Evolutionary conservation across 1,140 invertebrate genomes (phyloP), one percentile per base, ranked within the genome.

Genomic region (Drosophila insularis): DNA sequence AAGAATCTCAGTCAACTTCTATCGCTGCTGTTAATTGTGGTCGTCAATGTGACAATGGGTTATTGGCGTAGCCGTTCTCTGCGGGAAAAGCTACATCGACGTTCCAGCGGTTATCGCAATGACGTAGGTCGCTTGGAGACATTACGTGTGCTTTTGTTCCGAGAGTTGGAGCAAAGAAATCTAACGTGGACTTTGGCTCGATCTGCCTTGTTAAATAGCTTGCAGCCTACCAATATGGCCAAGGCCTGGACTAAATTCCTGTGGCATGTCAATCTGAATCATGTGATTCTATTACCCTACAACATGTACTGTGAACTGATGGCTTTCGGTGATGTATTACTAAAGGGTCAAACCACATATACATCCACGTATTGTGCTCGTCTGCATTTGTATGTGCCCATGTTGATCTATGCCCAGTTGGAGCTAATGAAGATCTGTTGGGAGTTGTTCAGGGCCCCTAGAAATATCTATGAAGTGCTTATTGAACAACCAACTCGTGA

Each of bases 381-480:
- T 3, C 60, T 94, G 0, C 92, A 93, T 40, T 92, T 92, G 58
- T 95, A 95, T 74, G 79, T 95, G 5, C 94, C 94, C 0, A 74
- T 95, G 31, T 61, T 94, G 3, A 92, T 94, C 13, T 92, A 93
- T 62, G 93, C 94, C 0, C 76, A 92, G 7, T 80, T 93, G 17
- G 95, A 96, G 75, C 13, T 93, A 0, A 13, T 94, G 0, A 93
- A 94, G 40, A 93, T 95, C n/a, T 76, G 85, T 2, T 92, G 91
- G 78, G 92, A 95, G 35, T 79, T 93, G 0, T 92, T 94, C 53
- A 92, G 91, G 43, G 94, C 94, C 0, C 94, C 95, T 0, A 92
- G 93, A 32, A 93, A 93, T 4, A 92, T 96, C 13, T 81, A 94
- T 1, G 93, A 95, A 19, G 94, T 95, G 68, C 74, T 95, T 0